These are phyloP conservation scores for Petroica traversi DNA, from an alignment of 2,113 vertebrate genomes.

Conservation along the genomic window DNA sequence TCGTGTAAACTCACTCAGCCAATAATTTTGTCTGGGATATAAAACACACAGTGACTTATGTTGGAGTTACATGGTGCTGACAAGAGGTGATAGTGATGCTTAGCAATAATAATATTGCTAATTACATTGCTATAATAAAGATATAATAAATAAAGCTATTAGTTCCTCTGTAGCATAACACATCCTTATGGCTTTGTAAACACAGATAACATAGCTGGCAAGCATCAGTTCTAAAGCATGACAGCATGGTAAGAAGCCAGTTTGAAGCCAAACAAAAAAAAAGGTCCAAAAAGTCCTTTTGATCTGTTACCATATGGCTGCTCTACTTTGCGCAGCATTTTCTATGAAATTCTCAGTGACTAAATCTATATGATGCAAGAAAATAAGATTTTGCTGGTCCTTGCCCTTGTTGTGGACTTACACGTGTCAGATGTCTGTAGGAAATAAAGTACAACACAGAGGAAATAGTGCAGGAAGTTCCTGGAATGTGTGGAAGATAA, in stretches of 20 bases:
- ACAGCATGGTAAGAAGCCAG: background rate
- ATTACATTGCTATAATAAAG: conserved; percentile 61
- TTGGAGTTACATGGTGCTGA: conserved; percentile 34
- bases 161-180: conserved; percentile 45
- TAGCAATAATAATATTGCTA: conserved; percentile 66
- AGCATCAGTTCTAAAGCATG: conserved; percentile 26
- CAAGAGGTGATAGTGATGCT: conserved; percentile 51
- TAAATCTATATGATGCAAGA: background rate
- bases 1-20: conserved; percentile 12
- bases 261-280: background rate
- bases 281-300: background rate
- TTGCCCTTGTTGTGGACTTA: background rate
- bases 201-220: conserved; percentile 43
- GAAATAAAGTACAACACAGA: background rate
- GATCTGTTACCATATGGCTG: background rate
- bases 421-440: background rate
- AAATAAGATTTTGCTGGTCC: background rate
- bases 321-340: background rate
- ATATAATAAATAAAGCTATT: conserved; percentile 64
- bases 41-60: conserved; percentile 45
- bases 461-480: background rate
- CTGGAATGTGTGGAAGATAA: background rate
- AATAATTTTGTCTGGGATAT: conserved; percentile 34
- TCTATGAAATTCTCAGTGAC: background rate
- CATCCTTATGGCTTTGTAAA: conserved; percentile 58